Conservation (phyloP, 2,888 invertebrate species). For the Drosophila kuntzei region DNA sequence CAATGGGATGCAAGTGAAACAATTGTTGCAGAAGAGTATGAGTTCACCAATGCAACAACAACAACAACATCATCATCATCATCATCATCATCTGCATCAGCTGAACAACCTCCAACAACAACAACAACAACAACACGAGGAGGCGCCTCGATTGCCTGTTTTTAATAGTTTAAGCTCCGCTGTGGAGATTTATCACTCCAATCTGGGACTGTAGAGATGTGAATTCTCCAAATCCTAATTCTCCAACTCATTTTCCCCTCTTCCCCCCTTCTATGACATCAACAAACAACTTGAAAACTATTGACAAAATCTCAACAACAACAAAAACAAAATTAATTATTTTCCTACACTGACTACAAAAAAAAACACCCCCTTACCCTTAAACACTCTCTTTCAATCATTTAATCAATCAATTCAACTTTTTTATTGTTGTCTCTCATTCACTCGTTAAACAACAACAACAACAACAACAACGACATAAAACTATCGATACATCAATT, state of each 20-base stretch:
- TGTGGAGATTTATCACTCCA: conserved; percentile 79
- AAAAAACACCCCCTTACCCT: not conserved
- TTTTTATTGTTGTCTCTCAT: not conserved
- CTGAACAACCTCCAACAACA: conserved; percentile 21
- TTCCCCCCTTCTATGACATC: not conserved
- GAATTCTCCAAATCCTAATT: not conserved
- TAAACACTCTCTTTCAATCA: not conserved
- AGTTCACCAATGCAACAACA: conserved; percentile 64
- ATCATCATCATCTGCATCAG: conserved; percentile 44
- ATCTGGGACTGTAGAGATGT: conserved; percentile 72
- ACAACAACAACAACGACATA: not conserved
- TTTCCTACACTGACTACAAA: not conserved
- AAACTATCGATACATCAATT: conserved; percentile 1
- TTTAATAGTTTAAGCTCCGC: conserved; percentile 90
- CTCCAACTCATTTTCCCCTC: not conserved
- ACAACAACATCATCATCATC: conserved; percentile 44
- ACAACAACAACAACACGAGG: conserved; percentile 56
- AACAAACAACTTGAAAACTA: not conserved
- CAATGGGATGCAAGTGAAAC: conserved; percentile 49
- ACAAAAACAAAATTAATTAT: not conserved
- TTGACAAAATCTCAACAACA: conserved; percentile 20
- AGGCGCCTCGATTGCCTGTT: conserved; percentile 90
- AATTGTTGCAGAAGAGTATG: conserved; percentile 79
- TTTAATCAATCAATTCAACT: not conserved
- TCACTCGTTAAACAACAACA: conserved; percentile 8